Percentiles rank a stretch among this genome's conserved stretches.
These are phyloP conservation scores for Speoplatyrhinus poulsoni DNA, from an alignment of 2,113 vertebrate genomes.

Conservation along the genomic window DNA sequence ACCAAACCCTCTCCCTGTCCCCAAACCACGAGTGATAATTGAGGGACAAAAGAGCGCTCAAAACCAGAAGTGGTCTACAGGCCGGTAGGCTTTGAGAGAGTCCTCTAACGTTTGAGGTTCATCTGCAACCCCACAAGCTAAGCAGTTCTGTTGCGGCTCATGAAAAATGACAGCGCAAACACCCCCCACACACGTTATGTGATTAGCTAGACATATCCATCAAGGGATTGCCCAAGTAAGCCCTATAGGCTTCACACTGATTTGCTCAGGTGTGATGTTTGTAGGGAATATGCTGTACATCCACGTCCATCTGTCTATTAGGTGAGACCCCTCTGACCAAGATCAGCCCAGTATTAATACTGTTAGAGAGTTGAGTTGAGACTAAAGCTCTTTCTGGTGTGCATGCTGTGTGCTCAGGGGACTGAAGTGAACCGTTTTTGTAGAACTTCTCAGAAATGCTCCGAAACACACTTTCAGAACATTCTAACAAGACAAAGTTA, in stretches of 20 bases:
- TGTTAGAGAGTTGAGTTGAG: background rate
- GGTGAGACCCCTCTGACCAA: background rate
- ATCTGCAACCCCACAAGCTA: slow-evolving; percentile 31
- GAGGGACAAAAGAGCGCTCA: too few species aligned
- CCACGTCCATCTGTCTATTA: too few species aligned
- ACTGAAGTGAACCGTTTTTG: background rate
- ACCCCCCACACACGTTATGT: slow-evolving; percentile 34
- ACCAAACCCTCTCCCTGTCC: background rate
- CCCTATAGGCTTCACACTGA: background rate
- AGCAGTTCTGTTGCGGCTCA: slow-evolving; percentile 38
- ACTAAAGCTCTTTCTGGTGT: background rate
- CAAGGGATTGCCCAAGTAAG: slow-evolving; percentile 29
- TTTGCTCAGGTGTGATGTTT: slow-evolving; percentile 1
- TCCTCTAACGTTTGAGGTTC: slow-evolving; percentile 23
- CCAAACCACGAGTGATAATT: too few species aligned
- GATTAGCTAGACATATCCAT: slow-evolving; percentile 46
- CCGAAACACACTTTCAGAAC: background rate
- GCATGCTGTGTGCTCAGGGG: background rate
- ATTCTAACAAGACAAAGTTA: background rate
- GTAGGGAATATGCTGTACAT: too few species aligned
- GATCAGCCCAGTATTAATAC: background rate
- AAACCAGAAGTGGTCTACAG: background rate
- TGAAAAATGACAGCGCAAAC: slow-evolving; percentile 56
- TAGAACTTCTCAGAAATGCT: too few species aligned
- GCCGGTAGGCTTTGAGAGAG: background rate